Base-by-base conservation (phyloP, 2,888 invertebrate species). In the Eupithecia subumbrata region DNA sequence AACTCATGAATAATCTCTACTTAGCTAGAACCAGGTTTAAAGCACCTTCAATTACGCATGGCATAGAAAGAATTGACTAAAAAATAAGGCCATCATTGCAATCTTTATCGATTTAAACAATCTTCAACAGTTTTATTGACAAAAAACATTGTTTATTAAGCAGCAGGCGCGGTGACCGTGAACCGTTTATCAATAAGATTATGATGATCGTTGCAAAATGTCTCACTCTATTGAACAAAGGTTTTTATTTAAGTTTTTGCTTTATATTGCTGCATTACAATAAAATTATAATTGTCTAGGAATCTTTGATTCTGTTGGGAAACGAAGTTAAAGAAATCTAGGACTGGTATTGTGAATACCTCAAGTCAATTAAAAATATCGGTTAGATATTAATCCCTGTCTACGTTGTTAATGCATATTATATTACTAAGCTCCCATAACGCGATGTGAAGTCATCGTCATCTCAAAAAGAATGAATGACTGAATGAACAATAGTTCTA, bases 101-200 rank as follows among this genome's bases (percentile, higher is more conserved):
- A 69, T 69, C 69, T 43, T 34, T 48, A 69, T 22, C 48, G 48
- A 52, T 67, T 67, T n/a, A 11, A 43, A 43, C 43, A n/a, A 68
- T 68, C 43, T 25, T 22, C 43, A 68, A 43, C 43, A 68, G 68
- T 67, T 40, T 67, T 68, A 72, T 43, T 64, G 60, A 70, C 63
- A 74, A 78, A 79, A 52, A 79, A 79, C 77, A 45, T 25, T 56
- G 45, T 75, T 77, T 78, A 73, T 68, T 69, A 72, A 78, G 40
- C 63, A 66, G 71, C 22, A 69, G 66, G 71, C 68, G 69, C 76
- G 71, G 34, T 69, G 74, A 74, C 77, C 81, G 73, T 80, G 78
- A 80, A 80, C 81, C 75, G 76, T 79, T 76, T 75, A 79, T 78
- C 77, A 67, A 75, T 75, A 71, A 74, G 76, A 76, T 73, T 80